Evolutionary conservation across 1,140 invertebrate genomes (phyloP), one percentile per base, ranked within the genome.

Genomic region (Lasioglossum baleicum): DNA sequence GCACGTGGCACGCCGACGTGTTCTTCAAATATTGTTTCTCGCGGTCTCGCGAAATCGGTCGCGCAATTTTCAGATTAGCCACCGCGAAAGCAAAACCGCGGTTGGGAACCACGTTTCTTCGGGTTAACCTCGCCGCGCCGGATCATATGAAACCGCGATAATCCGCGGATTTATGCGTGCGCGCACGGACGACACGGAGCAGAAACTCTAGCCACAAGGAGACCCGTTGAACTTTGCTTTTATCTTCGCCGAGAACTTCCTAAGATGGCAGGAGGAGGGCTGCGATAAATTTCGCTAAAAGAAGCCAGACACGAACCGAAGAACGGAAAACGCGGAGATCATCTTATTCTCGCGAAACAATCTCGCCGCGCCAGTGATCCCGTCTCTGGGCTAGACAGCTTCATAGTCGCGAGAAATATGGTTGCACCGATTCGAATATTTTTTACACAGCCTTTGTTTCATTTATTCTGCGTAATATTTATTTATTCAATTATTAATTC

Each of bases 131-230:
- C 17, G 56, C 17, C 42, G 44, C 56, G 20, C 7, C 56, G 56
- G 56, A 58, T 58, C 56, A 58, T 58, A 58, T n/a, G 56, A 58
- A 58, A 58, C 56, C 56, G 20, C 56, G 56, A 58, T 58, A 58
- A 58, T 58, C 20, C 56, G 6, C 20, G 56, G 17, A 58, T 58
- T 58, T 58, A 58, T 58, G 56, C 56, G 56, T 58, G 56, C n/a
- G 56, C 56, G 56, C 20, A 7, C 56, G 56, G 20, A n/a, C 17
- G 17, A 20, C 56, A 7, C 7, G 1, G 6, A 7, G 56, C 56
- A n/a, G 56, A 58, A 58, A n/a, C 56, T n/a, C 20, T n/a, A 58
- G 56, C 17, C 56, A 20, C 56, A 20, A 20, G 7, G 56, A 58
- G 56, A 58, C 20, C 7, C 56, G 56, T 20, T 17, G 20, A 58